phyloP scores from a whole-genome alignment of 2,797 vertebrate species.

The Brachyalestes nurse region DNA sequence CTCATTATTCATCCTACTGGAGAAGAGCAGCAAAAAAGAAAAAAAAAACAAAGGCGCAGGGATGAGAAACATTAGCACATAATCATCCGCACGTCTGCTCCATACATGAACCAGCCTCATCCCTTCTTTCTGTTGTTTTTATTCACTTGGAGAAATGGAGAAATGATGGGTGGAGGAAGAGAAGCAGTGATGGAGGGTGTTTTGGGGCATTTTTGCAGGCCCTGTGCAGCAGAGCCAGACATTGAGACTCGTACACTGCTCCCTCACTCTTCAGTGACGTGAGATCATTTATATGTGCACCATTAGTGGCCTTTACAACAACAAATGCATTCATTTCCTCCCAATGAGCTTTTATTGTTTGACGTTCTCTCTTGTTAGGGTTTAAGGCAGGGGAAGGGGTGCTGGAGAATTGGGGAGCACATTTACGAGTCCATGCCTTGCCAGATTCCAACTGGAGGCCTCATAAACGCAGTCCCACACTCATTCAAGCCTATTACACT shows the following conservation, averaged over 20 bases:
- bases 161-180: slow-evolving; percentile 31
- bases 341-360: slow-evolving; percentile 62
- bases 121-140: slow-evolving; percentile 29
- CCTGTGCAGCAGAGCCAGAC: slow-evolving; percentile 23
- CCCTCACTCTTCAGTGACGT: slow-evolving; percentile 49
- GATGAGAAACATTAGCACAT: slow-evolving; percentile 59
- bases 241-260: slow-evolving; percentile 26
- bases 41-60: slow-evolving; percentile 53
- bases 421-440: background rate
- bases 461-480: background rate
- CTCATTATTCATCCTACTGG: slow-evolving; percentile 58
- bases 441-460: background rate
- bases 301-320: slow-evolving; percentile 59
- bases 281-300: slow-evolving; percentile 66
- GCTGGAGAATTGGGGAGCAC: slow-evolving; percentile 2
- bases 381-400: background rate
- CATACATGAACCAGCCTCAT: slow-evolving; percentile 54
- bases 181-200: slow-evolving; percentile 37
- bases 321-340: slow-evolving; percentile 68
- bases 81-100: slow-evolving; percentile 56
- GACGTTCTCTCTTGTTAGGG: slow-evolving; percentile 13
- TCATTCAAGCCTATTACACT: background rate
- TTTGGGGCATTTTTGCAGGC: slow-evolving; percentile 44
- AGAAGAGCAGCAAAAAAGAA: slow-evolving; percentile 38
- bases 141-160: slow-evolving; percentile 25